Percentiles rank a stretch among this genome's conserved stretches.
These are phyloP conservation scores for Tethea ocularis DNA, from an alignment of 2,888 invertebrate genomes.

Conservation along the genomic window DNA sequence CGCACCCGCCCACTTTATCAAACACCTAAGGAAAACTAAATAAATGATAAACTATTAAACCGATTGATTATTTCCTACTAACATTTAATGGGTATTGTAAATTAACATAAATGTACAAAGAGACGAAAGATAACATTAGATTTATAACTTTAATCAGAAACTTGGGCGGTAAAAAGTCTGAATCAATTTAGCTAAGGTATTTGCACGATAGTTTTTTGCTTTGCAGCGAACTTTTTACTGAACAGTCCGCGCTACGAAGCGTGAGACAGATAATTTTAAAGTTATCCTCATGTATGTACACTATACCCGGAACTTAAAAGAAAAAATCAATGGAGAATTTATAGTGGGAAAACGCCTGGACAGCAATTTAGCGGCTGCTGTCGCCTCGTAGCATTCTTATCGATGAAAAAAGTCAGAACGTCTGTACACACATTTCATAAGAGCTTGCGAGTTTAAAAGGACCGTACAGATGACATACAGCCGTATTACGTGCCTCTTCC, in stretches of 20 bases:
- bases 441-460: conserved; percentile 70
- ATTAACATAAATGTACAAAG: neutral
- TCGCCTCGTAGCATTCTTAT: conserved; percentile 40
- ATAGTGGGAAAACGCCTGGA: conserved; percentile 41
- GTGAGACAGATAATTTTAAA: conserved; percentile 22
- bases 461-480: conserved; percentile 60
- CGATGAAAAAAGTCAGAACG: conserved; percentile 69
- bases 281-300: conserved; percentile 21
- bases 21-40: conserved; percentile 5
- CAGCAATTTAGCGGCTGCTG: conserved; percentile 52
- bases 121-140: conserved; percentile 3
- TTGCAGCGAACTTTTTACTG: conserved; percentile 3
- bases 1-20: conserved; percentile 2
- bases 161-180: neutral
- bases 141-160: neutral
- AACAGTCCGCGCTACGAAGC: conserved; percentile 3
- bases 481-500: conserved; percentile 56
- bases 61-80: conserved; percentile 7
- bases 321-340: conserved; percentile 27
- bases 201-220: neutral
- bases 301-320: conserved; percentile 26
- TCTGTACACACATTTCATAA: conserved; percentile 70
- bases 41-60: conserved; percentile 8
- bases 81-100: conserved; percentile 9
- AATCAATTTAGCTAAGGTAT: neutral